Base-by-base conservation (phyloP, 2,888 invertebrate species). In the Drosophila engyochracea region DNA sequence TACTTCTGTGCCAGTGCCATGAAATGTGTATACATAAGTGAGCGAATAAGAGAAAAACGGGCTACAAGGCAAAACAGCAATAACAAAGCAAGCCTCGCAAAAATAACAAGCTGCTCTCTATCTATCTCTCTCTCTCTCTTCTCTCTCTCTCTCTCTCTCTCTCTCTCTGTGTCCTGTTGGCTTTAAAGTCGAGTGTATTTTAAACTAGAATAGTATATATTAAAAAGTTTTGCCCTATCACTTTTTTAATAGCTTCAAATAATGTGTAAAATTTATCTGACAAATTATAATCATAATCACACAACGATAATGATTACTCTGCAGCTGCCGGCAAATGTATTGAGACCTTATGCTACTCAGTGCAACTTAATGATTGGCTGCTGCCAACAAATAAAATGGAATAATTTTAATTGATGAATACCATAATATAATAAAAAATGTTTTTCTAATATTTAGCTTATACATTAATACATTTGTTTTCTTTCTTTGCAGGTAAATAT, bases 401-500 rank as follows among this genome's bases (percentile, higher is more conserved):
- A 7, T 22, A 7, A 14, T 22, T 47, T 47, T 7, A 14, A 16
- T 22, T 9, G 14, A 7, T 47, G 47, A 25, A 2, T 47, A 7
- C 7, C 2, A 16, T 9, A 16, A 47, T 25, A 25, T 16, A 47
- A 47, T 25, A 25, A 47, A 25, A 16, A 4, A 1, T 16, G 7
- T 4, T 22, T 9, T 47, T 16, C 16, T 25, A 47, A 25, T 16
- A 16, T 47, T 47, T 7, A 7, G 22, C 22, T 47, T 47, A 14
- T 22, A 16, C 4, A 22, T 16, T n/a, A 31, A 52, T 31, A 6
- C 4, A 25, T 47, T 25, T 37, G 3, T 9, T 58, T 51, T 33
- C 9, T 73, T 41, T 63, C 9, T 12, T 69, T 74, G 28, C 76
- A 76, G 76, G 76, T 74, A 60, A 62, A 19, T 47, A 41, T n/a